phyloP scores from a whole-genome alignment of 2,888 invertebrate genomes.

The Colostygia pectinataria region DNA sequence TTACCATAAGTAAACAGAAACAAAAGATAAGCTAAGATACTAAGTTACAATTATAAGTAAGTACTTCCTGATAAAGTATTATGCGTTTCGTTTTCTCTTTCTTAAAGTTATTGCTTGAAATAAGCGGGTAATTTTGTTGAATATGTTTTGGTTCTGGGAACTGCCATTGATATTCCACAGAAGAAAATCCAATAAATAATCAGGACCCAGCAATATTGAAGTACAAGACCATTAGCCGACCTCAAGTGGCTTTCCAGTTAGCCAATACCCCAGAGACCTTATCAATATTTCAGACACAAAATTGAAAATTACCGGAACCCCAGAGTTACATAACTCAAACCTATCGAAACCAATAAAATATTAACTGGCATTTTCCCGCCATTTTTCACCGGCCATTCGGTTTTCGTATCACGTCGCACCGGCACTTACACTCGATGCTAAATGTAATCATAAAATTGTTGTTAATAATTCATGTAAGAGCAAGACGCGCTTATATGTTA shows the following conservation, averaged over 20 bases:
- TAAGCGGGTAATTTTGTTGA: neutral
- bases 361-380: slow-evolving; percentile 77
- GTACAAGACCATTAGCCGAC: slow-evolving; percentile 30
- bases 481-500: slow-evolving; percentile 41
- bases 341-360: slow-evolving; percentile 81
- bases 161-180: slow-evolving; percentile 13
- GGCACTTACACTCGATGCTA: slow-evolving; percentile 75
- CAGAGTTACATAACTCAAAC: slow-evolving; percentile 74
- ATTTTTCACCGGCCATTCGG: slow-evolving; percentile 73
- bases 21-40: no score
- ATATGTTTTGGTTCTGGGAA: neutral
- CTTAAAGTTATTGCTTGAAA: no score
- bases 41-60: no score
- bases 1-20: no score
- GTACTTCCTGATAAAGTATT: no score
- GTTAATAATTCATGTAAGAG: slow-evolving; percentile 77
- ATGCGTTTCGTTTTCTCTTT: no score
- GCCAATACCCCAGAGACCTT: slow-evolving; percentile 52
- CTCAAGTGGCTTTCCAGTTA: slow-evolving; percentile 36
- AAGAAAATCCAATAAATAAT: slow-evolving; percentile 28
- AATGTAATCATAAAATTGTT: slow-evolving; percentile 83
- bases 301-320: slow-evolving; percentile 77
- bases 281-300: slow-evolving; percentile 80
- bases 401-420: slow-evolving; percentile 71
- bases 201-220: slow-evolving; percentile 26